Evolutionary conservation across 2,888 invertebrate species (phyloP).

Genomic region (Pyrgus malvae): DNA sequence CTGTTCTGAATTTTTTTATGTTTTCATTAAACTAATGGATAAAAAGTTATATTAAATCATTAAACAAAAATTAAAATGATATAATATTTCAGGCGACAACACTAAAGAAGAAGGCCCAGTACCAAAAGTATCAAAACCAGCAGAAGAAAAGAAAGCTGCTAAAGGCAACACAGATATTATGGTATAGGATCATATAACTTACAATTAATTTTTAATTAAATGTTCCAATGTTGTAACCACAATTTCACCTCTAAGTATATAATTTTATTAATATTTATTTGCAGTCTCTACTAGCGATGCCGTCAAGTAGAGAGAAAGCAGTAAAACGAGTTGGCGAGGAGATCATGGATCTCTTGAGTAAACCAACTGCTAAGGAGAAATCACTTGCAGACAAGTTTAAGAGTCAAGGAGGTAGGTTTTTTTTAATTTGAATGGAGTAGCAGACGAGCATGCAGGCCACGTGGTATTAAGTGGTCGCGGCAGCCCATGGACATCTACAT

Average conservation of each 20-base stretch:
- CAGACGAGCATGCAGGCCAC: no score
- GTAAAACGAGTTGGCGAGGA: constrained; percentile 98
- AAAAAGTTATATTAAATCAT: not conserved
- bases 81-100: constrained; percentile 51
- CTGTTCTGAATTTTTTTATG: no score
- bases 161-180: constrained; percentile 86
- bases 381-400: constrained; percentile 97
- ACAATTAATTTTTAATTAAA: not conserved
- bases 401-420: constrained; percentile 91
- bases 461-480: no score
- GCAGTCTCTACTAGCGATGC: constrained; percentile 93
- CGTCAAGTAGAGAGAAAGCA: constrained; percentile 97
- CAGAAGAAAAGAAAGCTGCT: constrained; percentile 81
- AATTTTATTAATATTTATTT: constrained; percentile 10
- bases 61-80: not conserved
- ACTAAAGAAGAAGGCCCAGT: constrained; percentile 57
- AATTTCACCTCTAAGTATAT: no score
- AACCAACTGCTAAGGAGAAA: constrained; percentile 97
- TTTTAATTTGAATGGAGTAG: no score
- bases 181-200: constrained; percentile 67
- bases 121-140: constrained; percentile 68
- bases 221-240: not conserved
- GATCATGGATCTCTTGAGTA: constrained; percentile 95
- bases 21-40: not conserved
- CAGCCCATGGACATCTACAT: no score